A percentile compares a stretch with the other conserved stretches of the same genome.
These are phyloP conservation scores for Melanotaenia trifasciata DNA, from an alignment of 2,797 vertebrate species.

Conservation along the genomic window DNA sequence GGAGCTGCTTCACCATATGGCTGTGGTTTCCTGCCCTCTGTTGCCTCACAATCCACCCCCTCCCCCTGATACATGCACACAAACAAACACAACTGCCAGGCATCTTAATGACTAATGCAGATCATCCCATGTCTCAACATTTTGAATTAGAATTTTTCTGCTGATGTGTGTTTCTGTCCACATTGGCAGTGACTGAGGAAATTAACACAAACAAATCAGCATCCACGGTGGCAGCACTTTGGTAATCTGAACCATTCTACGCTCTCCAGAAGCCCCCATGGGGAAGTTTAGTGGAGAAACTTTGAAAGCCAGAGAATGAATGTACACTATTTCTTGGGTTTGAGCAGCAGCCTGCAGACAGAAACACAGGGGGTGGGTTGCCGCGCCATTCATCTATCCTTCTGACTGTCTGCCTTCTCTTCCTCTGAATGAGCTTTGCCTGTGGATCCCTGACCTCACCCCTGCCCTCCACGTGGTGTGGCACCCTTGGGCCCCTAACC, in stretches of 20 bases:
- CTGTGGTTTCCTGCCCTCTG: constrained; percentile 72
- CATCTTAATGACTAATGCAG: constrained; percentile 72
- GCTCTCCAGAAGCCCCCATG: constrained; percentile 40
- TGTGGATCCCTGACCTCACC: constrained; percentile 53
- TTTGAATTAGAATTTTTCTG: constrained; percentile 58
- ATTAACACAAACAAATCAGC: constrained; percentile 58
- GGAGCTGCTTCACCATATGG: constrained; percentile 76
- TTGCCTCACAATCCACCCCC: constrained; percentile 48
- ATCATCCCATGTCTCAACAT: constrained; percentile 63
- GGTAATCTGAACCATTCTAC: constrained; percentile 57
- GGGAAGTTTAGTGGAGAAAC: constrained; percentile 46
- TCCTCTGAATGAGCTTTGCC: constrained; percentile 57
- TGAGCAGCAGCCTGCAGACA: constrained; percentile 38
- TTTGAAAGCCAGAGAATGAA: constrained; percentile 45
- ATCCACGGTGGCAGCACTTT: constrained; percentile 59
- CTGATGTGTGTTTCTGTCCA: constrained; percentile 48
- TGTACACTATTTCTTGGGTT: constrained; percentile 39
- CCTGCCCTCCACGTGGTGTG: constrained; percentile 57
- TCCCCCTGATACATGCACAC: constrained; percentile 13
- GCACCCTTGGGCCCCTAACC: constrained; percentile 60
- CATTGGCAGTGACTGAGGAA: constrained; percentile 46
- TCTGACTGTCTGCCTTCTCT: constrained; percentile 34
- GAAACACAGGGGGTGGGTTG: constrained; percentile 15
- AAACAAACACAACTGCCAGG: constrained; percentile 63
- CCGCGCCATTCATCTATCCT: constrained; percentile 20